These are phyloP conservation scores for Triplophysa tibetana DNA, from an alignment of 2,113 vertebrate species.

Conservation along the genomic window DNA sequence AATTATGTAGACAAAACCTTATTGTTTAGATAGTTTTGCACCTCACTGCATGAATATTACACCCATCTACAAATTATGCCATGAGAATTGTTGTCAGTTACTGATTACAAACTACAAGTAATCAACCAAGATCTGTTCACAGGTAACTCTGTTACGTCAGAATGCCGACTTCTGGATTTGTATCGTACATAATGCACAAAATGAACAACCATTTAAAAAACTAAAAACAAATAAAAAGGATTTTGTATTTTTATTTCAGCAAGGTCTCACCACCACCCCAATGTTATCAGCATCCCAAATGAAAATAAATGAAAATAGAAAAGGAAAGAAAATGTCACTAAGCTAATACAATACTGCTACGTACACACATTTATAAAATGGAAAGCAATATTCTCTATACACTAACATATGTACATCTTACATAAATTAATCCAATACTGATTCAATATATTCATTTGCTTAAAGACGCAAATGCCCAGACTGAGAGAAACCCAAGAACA, in stretches of 20 bases:
- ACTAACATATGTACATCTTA: conserved; percentile 90
- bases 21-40: too few relatives aligned
- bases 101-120: too few relatives aligned
- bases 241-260: conserved; percentile 68
- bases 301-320: conserved; percentile 68
- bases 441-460: conserved; percentile 61
- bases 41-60: too few relatives aligned
- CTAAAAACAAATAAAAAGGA: conserved; percentile 32
- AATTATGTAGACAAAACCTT: too few relatives aligned
- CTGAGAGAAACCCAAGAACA: conserved; percentile 23
- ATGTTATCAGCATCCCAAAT: conserved; percentile 67
- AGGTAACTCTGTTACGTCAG: too few relatives aligned
- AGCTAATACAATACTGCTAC: conserved; percentile 67
- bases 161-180: too few relatives aligned
- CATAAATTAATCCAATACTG: conserved; percentile 95
- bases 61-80: too few relatives aligned
- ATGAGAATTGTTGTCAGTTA: too few relatives aligned
- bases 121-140: too few relatives aligned
- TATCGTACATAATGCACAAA: background rate
- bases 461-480: conserved; percentile 12
- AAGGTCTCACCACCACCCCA: conserved; percentile 66
- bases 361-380: conserved; percentile 78
- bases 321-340: conserved; percentile 66
- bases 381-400: conserved; percentile 84
- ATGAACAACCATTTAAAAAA: background rate